Percentiles rank a stretch among this genome's conserved stretches.
These are phyloP conservation scores for Muscicapa striata DNA, from an alignment of 2,797 vertebrate genomes.

Conservation along the genomic window DNA sequence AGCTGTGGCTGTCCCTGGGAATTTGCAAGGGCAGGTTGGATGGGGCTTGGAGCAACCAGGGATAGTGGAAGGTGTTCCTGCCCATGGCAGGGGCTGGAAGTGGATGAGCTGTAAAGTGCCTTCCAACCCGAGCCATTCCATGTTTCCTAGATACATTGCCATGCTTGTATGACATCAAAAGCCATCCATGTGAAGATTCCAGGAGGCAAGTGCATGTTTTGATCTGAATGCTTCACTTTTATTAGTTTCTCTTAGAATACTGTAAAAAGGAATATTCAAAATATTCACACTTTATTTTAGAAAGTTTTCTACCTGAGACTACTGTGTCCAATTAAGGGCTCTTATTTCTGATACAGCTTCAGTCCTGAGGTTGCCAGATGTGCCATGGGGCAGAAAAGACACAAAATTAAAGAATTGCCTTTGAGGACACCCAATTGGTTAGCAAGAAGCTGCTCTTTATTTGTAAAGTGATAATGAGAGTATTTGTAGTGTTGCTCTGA, in stretches of 20 bases:
- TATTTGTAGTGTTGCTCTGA: neutral
- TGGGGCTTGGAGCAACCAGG: neutral
- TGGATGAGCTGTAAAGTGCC: neutral
- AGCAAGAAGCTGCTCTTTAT: no score
- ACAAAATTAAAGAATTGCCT: no score
- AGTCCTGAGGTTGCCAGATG: no score
- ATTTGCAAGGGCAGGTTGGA: neutral
- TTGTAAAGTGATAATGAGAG: neutral
- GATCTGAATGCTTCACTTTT: conserved; percentile 66
- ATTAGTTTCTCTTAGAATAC: conserved; percentile 77
- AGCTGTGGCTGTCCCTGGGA: neutral
- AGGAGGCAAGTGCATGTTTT: neutral
- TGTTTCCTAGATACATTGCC: no score
- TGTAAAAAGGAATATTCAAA: conserved; percentile 83
- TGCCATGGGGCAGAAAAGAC: no score
- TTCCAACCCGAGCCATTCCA: neutral
- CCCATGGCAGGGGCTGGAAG: neutral
- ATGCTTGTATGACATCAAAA: neutral
- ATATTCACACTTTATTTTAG: conserved; percentile 81
- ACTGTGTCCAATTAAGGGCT: no score
- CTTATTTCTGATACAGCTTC: no score
- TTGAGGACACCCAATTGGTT: no score
- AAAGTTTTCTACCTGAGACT: conserved; percentile 76
- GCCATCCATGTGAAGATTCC: neutral
- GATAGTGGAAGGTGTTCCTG: neutral